phyloP scores from a whole-genome alignment of 2,797 vertebrate species.

The Gorsachius magnificus region DNA sequence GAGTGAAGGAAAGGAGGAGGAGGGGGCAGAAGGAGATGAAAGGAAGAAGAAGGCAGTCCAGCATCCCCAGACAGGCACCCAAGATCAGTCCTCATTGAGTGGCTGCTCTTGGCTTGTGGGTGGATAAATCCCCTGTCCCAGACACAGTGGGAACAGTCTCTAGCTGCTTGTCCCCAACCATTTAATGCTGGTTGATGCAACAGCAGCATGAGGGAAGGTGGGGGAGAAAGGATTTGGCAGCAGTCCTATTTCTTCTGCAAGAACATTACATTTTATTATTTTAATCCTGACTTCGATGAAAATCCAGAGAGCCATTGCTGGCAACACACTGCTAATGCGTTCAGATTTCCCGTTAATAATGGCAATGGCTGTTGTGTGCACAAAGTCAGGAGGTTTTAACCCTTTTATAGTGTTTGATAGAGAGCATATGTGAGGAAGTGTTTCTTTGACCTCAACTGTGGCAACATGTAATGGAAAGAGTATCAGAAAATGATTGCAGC shows the following conservation, averaged over 20 bases:
- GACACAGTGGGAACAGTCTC: not conserved
- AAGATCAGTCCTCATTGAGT: rapidly evolving
- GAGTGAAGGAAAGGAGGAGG: not conserved
- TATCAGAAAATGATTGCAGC: not conserved
- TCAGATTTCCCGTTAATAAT: not conserved
- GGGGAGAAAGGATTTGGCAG: not conserved
- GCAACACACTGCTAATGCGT: rapidly evolving
- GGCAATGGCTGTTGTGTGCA: not conserved
- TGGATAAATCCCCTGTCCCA: not conserved
- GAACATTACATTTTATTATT: not conserved
- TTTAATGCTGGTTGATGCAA: not conserved
- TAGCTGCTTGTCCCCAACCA: not conserved
- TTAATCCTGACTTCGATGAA: rapidly evolving
- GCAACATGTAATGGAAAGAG: not conserved
- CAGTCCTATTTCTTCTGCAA: not conserved
- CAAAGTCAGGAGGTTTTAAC: not conserved
- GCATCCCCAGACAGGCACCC: not conserved
- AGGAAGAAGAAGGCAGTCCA: not conserved
- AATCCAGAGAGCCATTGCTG: not conserved
- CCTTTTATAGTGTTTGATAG: not conserved
- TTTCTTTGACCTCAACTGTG: not conserved
- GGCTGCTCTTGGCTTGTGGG: rapidly evolving
- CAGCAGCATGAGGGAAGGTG: rapidly evolving
- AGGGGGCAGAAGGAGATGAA: not conserved
- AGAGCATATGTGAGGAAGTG: not conserved